These are phyloP conservation scores for Invenusta paracnida DNA, from an alignment of 2,888 invertebrate species.

Conservation along the genomic window DNA sequence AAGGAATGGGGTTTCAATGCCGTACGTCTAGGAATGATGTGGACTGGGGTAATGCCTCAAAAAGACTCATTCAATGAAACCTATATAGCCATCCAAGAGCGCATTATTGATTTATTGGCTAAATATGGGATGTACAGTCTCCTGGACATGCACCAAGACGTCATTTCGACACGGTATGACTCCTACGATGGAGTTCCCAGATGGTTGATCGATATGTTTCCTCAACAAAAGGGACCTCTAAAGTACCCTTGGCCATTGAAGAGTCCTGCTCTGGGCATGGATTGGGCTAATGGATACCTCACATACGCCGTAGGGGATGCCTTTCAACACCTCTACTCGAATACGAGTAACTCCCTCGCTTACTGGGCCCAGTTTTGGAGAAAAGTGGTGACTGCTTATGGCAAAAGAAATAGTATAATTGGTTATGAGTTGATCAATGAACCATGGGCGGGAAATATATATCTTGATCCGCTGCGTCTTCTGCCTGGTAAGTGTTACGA, in stretches of 20 bases:
- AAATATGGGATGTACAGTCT: constrained; percentile 49
- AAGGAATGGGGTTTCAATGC: constrained; percentile 52
- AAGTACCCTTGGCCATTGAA: constrained; percentile 51
- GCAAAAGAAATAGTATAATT: constrained; percentile 46
- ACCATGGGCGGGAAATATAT: constrained; percentile 52
- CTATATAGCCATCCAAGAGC: constrained; percentile 48
- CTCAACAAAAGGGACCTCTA: constrained; percentile 45
- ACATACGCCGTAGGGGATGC: constrained; percentile 49
- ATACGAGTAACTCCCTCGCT: constrained; percentile 46
- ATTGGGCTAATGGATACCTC: constrained; percentile 49
- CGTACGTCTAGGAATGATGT: constrained; percentile 52
- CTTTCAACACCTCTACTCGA: constrained; percentile 51
- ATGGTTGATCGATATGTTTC: constrained; percentile 50
- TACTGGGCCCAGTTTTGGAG: constrained; percentile 49
- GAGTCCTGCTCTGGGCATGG: constrained; percentile 14
- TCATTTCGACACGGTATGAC: constrained; percentile 41
- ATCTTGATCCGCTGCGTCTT: constrained; percentile 47
- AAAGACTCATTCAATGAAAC: constrained; percentile 48
- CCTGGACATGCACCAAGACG: constrained; percentile 51
- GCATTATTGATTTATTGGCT: constrained; percentile 47
- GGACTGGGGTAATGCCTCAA: constrained; percentile 49
- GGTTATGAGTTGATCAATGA: constrained; percentile 53
- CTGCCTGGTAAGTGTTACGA: constrained; percentile 48
- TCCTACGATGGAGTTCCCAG: constrained; percentile 51
- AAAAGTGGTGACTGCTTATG: constrained; percentile 47